phyloP scores from a whole-genome alignment of 2,797 vertebrate genomes.

The Cheirogaleus major region DNA sequence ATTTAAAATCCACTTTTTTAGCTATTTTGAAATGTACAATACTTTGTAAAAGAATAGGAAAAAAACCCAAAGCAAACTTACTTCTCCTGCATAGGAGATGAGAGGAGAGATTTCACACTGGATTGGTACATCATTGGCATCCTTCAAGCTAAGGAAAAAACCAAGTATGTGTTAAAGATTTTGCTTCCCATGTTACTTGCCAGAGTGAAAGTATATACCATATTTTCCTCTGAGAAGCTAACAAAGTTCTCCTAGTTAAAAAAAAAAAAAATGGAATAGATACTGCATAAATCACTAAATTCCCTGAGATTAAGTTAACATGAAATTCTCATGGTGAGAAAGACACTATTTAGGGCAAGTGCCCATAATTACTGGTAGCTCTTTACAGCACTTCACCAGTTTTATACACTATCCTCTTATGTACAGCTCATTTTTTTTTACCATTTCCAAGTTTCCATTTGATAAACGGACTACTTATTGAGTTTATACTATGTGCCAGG shows the following conservation, averaged over 20 bases:
- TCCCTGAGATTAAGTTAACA: not conserved
- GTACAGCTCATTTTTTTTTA: not conserved
- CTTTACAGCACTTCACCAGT: not conserved
- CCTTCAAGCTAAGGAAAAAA: constrained; percentile 91
- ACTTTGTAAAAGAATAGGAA: not conserved
- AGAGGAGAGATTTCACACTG: constrained; percentile 98
- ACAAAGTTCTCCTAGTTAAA: not conserved
- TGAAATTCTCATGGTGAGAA: not conserved
- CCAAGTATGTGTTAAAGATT: not conserved
- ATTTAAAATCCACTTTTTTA: not conserved
- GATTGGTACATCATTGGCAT: constrained; percentile 95
- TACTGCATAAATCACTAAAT: not conserved
- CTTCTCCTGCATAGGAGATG: constrained; percentile 96
- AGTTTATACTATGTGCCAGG: not conserved
- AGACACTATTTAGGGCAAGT: not conserved
- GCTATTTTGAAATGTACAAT: not conserved
- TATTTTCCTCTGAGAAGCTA: not conserved
- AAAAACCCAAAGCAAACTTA: constrained; percentile 82
- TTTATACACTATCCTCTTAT: not conserved
- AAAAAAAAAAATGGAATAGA: not conserved
- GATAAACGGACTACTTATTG: not conserved
- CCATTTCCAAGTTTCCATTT: not conserved
- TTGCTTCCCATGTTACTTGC: rapidly evolving
- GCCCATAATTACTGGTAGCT: not conserved
- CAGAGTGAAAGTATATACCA: not conserved